A percentile compares a stretch with the other conserved stretches of the same genome.
phyloP scores from a whole-genome alignment of 2,797 vertebrate species.

The Pipistrellus pygmaeus region DNA sequence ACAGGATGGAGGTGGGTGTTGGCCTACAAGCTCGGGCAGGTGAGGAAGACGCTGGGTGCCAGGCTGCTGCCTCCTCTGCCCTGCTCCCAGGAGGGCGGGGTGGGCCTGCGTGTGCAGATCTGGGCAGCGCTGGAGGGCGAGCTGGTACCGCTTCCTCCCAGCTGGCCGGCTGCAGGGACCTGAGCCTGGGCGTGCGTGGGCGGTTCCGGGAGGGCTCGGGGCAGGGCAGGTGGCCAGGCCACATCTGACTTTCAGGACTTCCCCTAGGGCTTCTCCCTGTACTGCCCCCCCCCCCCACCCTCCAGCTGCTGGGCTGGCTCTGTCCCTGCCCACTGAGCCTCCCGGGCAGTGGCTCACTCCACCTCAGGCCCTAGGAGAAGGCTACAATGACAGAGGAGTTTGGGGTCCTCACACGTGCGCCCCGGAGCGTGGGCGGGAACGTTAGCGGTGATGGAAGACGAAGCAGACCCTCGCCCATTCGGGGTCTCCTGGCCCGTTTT shows the following conservation, averaged over 20 bases:
- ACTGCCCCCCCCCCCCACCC: not conserved
- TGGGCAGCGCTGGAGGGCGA: not conserved
- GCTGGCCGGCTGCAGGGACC: not conserved
- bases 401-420: not conserved
- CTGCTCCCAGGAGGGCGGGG: not conserved
- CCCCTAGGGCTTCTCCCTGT: slow-evolving; percentile 35
- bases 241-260: slow-evolving; percentile 19
- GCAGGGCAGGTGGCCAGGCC: not conserved
- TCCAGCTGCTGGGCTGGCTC: not conserved
- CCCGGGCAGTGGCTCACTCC: too few relatives aligned
- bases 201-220: slow-evolving; percentile 24
- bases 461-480: not conserved
- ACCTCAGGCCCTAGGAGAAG: not conserved
- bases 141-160: too few relatives aligned
- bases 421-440: not conserved
- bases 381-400: not conserved
- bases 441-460: not conserved
- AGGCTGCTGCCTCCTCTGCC: not conserved
- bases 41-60: not conserved
- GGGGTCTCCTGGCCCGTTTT: fast-evolving
- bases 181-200: not conserved
- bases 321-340: not conserved
- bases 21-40: not conserved
- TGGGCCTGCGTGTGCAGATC: not conserved
- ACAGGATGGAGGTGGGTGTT: too few relatives aligned